Percentiles rank a stretch among this genome's conserved stretches.
Conservation (phyloP, 2,797 vertebrate genomes). For the Mycteria americana region DNA sequence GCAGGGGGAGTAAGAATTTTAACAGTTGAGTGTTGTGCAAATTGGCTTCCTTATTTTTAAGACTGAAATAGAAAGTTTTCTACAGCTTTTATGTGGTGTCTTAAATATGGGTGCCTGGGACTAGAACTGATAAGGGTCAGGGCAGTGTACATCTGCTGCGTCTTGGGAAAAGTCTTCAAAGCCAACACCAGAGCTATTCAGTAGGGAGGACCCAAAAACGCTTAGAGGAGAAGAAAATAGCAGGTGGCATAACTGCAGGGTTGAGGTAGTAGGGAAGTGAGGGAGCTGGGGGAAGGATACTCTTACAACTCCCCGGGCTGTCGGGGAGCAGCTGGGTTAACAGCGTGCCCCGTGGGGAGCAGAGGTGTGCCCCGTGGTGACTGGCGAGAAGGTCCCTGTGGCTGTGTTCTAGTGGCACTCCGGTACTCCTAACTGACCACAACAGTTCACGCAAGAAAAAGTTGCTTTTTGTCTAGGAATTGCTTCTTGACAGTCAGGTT, state of each 20-base stretch:
- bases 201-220: background rate
- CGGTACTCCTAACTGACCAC: rapidly evolving
- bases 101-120: background rate
- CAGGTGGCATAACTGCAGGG: background rate
- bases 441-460: rapidly evolving
- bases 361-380: rapidly evolving
- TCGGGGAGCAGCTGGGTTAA: background rate
- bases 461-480: background rate
- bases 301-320: rapidly evolving
- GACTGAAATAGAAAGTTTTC: background rate
- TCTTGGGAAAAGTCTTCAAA: background rate
- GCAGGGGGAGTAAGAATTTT: background rate
- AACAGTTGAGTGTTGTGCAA: background rate
- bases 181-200: rapidly evolving
- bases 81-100: background rate
- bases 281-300: rapidly evolving
- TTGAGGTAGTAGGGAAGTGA: rapidly evolving
- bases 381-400: rapidly evolving
- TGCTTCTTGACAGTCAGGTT: background rate
- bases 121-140: rapidly evolving
- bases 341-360: background rate
- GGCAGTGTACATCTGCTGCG: too few relatives aligned
- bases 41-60: background rate
- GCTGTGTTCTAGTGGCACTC: rapidly evolving
- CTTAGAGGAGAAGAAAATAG: background rate